Evolutionary conservation across 2,113 vertebrate genomes (phyloP).

Genomic region (Trematomus loennbergii): DNA sequence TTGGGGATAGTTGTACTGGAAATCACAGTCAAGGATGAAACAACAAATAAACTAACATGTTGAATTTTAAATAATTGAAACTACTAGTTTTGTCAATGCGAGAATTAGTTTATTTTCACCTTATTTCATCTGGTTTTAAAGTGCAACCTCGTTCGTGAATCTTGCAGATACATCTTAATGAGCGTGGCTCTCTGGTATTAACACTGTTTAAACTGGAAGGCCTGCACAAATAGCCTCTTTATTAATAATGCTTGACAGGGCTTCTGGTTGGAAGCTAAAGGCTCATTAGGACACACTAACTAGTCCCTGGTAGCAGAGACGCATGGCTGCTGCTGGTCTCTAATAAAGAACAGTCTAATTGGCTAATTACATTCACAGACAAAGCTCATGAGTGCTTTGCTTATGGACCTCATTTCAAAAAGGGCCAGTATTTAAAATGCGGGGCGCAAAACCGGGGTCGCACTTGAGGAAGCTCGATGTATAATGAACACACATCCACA

Average conservation of each 20-base stretch:
- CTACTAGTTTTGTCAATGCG: neutral
- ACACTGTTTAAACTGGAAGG: conserved; percentile 64
- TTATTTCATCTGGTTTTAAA: conserved; percentile 11
- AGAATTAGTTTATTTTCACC: neutral
- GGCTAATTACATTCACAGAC: conserved; percentile 77
- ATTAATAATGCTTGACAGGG: conserved; percentile 80
- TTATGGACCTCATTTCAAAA: conserved; percentile 65
- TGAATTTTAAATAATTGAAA: conserved; percentile 8
- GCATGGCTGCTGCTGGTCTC: conserved; percentile 71
- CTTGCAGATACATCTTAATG: conserved; percentile 63
- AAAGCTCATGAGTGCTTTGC: conserved; percentile 63
- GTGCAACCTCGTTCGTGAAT: conserved; percentile 28
- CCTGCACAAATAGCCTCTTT: conserved; percentile 75
- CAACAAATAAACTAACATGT: neutral
- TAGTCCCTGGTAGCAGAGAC: conserved; percentile 78
- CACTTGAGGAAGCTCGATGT: conserved; percentile 47
- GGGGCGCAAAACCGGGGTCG: conserved; percentile 59
- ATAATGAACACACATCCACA: conserved; percentile 49
- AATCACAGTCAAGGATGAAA: conserved; percentile 17
- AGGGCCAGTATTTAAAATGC: conserved; percentile 61
- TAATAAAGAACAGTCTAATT: conserved; percentile 79
- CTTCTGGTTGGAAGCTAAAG: conserved; percentile 77
- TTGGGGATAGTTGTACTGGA: neutral
- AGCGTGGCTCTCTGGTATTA: conserved; percentile 57
- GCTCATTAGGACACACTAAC: conserved; percentile 80